These are phyloP conservation scores for Takifugu ocellatus DNA, from an alignment of 2,797 vertebrate species.

Conservation along the genomic window DNA sequence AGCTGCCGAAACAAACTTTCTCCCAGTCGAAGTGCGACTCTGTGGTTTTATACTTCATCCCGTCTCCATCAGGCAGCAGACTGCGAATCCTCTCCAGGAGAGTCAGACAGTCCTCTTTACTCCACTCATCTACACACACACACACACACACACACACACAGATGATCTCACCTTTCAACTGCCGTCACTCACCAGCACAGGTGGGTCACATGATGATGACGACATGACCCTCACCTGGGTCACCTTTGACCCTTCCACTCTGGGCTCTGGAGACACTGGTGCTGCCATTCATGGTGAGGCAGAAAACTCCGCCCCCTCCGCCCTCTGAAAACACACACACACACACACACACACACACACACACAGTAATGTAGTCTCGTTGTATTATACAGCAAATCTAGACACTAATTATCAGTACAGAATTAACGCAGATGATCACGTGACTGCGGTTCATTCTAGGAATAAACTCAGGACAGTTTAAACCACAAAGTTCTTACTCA, in stretches of 20 bases:
- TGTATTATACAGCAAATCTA: no score
- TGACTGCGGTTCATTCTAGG: no score
- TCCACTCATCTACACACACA: slow-evolving; percentile 63
- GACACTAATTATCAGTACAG: no score
- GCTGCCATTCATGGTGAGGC: slow-evolving; percentile 75
- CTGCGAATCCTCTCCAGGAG: slow-evolving; percentile 77
- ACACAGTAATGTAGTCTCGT: neutral
- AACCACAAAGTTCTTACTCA: no score
- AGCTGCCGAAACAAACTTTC: slow-evolving; percentile 74
- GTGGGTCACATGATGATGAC: neutral
- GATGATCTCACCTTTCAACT: neutral
- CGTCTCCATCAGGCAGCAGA: slow-evolving; percentile 70
- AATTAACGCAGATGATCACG: no score
- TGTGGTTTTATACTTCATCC: slow-evolving; percentile 81
- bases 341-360: slow-evolving; percentile 20
- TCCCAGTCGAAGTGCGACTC: slow-evolving; percentile 84
- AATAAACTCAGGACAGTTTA: no score
- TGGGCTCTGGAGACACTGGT: slow-evolving; percentile 63
- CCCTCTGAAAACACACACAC: slow-evolving; percentile 21
- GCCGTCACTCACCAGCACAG: neutral
- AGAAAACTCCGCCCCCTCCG: slow-evolving; percentile 37
- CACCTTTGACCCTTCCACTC: slow-evolving; percentile 56
- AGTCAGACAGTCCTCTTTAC: slow-evolving; percentile 74
- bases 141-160: neutral
- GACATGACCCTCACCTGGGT: slow-evolving; percentile 58